Base-by-base conservation (phyloP, 2,797 vertebrate species). In the Scyliorhinus canicula region DNA sequence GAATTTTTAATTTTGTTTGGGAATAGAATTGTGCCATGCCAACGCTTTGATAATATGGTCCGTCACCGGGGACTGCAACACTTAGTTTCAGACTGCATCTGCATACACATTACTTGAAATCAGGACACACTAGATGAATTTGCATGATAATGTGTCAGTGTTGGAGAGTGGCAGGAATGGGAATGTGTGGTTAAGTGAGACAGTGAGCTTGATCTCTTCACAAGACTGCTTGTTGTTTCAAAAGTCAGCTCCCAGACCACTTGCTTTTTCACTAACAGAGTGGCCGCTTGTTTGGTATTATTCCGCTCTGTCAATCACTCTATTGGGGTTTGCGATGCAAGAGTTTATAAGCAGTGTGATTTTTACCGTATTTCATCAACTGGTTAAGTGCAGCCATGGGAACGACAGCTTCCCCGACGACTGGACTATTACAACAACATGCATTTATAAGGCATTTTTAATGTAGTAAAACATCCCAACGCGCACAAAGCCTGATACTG, bases 1-100 rank as follows among this genome's bases (percentile, higher is more conserved):
- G 88, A 91, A 40, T 91, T 63, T 91, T 91, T 65, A 60, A 90
- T 65, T 91, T 63, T 63, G n/a, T 44, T n/a, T 63, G 57, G 86
- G 21, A 44, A 91, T 65, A 63, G 88, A 91, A 63, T 7, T 0
- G 0, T 82, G 77, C 35, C 57, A 63, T 91, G 21, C 65, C 44
- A 65, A 65, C 40, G 7, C n/a, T 40, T n/a, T 65, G 57, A 44
- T 91, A 90, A 90, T 21, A 86, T 28, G 63, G 60, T 40, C 57
- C n/a, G 40, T 91, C 55, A 16, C 19, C 3, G 24, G 31, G 35
- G 57, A n/a, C 86, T 91, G 57, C 21, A 63, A 65, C 44, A 44
- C n/a, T 63, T 44, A 40, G 35, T 19, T 63, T 91, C 88, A 44
- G n/a, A 35, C n/a, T 65, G 24, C 35, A 40, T 91, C 35, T 91